These are phyloP conservation scores for Eremophila alpestris DNA, from an alignment of 2,797 vertebrate genomes.

Conservation along the genomic window DNA sequence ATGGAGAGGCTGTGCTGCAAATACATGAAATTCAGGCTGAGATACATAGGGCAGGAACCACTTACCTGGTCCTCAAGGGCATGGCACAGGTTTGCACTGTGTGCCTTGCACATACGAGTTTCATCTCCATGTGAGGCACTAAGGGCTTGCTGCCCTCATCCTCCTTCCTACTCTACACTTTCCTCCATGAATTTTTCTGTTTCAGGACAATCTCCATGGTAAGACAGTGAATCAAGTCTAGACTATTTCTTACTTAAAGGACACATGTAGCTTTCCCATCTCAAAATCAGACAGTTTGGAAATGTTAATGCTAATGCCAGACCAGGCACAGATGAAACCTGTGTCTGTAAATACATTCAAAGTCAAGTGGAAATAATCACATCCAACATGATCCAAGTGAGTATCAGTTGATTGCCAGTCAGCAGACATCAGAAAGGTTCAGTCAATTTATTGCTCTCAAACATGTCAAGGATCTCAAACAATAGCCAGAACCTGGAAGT, in stretches of 20 bases:
- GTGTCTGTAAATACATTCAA: background rate
- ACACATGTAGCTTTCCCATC: background rate
- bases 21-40: background rate
- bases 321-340: background rate
- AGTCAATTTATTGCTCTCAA: background rate
- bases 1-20: background rate
- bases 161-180: background rate
- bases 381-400: background rate
- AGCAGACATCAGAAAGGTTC: background rate
- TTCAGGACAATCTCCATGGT: background rate
- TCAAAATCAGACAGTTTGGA: background rate
- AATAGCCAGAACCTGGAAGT: background rate
- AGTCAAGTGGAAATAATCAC: background rate
- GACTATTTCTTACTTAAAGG: background rate
- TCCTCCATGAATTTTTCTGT: background rate
- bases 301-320: background rate
- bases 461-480: background rate
- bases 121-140: background rate
- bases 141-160: background rate
- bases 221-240: background rate
- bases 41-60: background rate
- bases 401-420: background rate
- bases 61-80: background rate
- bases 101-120: background rate
- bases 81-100: background rate